Base-by-base conservation (phyloP, 1,140 invertebrate species). In the Copidosoma floridanum region DNA sequence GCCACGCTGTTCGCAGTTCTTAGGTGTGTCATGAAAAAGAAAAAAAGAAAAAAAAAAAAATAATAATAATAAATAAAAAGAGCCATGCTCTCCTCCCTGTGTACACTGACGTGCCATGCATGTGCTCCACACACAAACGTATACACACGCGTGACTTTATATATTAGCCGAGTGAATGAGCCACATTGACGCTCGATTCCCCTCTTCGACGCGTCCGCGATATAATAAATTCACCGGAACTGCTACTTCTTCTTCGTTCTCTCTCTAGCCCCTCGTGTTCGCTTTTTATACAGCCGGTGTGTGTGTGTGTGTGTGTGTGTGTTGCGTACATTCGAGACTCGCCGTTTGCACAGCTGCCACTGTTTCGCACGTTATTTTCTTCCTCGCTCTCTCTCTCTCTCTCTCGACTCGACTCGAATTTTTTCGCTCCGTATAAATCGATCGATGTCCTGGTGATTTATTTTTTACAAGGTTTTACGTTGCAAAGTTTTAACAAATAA, bases 171-270 rank as follows among this genome's bases (percentile, higher is more conserved):
- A 58, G 62, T 70, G 67, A 70, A 70, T 70, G 68, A 70, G 64
- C 61, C 66, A 68, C 68, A 70, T 70, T 70, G 66, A 70, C 64
- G 61, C 63, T 63, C 63, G 65, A 68, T 50, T 68, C 64, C n/a
- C n/a, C 67, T 58, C 67, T 65, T 71, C 65, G 63, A 61, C 67
- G 66, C 68, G 44, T 44, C 35, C 61, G 63, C 66, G 64, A 69
- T 69, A n/a, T n/a, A n/a, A n/a, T n/a, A 68, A 68, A 66, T 65
- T 47, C 67, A 59, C 61, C 56, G 61, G 48, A 54, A 57, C 63
- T 59, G 66, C 63, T 65, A 63, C 29, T 47, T 12, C 12, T n/a
- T 38, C 43, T 37, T 46, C 29, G n/a, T 32, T 18, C 14, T 24
- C 8, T 29, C 51, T 40, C n/a, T n/a, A n/a, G n/a, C 26, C 11